Evolutionary conservation across 2,888 invertebrate species (phyloP).

Genomic region (Loripinus fragilis): DNA sequence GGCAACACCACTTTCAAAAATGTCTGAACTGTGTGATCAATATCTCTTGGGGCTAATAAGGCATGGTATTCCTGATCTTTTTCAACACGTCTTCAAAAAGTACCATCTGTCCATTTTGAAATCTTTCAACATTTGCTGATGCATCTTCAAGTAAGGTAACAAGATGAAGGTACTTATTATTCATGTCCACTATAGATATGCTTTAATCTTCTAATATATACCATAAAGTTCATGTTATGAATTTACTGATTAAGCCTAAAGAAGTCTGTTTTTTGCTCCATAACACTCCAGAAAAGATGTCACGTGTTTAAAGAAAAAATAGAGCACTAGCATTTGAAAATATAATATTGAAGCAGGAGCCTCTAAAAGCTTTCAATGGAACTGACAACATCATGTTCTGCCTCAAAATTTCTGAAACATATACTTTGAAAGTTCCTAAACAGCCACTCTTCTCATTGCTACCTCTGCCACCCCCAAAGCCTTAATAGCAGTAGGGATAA

Average conservation of each 20-base stretch:
- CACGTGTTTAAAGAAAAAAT: constrained; percentile 48
- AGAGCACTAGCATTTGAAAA: constrained; percentile 37
- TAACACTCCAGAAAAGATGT: constrained; percentile 35
- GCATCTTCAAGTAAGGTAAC: constrained; percentile 18
- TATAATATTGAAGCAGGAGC: constrained; percentile 38
- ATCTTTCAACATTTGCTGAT: neutral
- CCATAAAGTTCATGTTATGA: constrained; percentile 42
- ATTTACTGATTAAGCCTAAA: constrained; percentile 45
- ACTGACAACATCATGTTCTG: constrained; percentile 27
- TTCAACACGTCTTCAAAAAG: constrained; percentile 1
- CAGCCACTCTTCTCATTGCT: constrained; percentile 39
- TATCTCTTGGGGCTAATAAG: too few species aligned
- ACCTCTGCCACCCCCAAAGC: constrained; percentile 33
- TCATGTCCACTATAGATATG: constrained; percentile 34
- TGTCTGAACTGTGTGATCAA: neutral
- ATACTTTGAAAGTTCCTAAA: constrained; percentile 31
- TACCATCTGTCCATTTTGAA: constrained; percentile 15
- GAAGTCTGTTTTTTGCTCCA: constrained; percentile 46
- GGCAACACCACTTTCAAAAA: constrained; percentile 22
- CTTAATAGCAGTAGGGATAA: constrained; percentile 22
- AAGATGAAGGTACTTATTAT: constrained; percentile 22
- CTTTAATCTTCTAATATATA: constrained; percentile 33
- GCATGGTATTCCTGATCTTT: neutral
- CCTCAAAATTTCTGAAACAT: constrained; percentile 21
- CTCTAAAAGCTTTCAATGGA: constrained; percentile 30